These are phyloP conservation scores for Schizaphis graminum DNA, from an alignment of 2,888 invertebrate species.

Conservation along the genomic window DNA sequence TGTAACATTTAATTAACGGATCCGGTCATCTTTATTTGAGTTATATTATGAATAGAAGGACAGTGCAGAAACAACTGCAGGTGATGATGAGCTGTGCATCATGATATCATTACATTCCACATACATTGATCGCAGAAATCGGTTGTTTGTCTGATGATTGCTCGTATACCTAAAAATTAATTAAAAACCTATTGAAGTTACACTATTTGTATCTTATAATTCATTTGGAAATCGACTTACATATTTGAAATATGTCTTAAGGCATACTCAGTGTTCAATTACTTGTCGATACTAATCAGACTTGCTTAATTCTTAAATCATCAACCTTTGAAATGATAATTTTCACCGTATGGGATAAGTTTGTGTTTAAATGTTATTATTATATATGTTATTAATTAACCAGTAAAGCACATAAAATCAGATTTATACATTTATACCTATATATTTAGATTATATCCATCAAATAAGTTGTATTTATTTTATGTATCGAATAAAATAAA, in stretches of 20 bases:
- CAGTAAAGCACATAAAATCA: not conserved
- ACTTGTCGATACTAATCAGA: slow-evolving; percentile 33
- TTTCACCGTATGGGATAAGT: not conserved
- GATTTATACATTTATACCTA: too few species aligned
- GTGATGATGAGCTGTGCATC: slow-evolving; percentile 5
- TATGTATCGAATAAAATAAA: not conserved
- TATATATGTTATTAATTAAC: not conserved
- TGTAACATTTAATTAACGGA: slow-evolving; percentile 43
- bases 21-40: slow-evolving; percentile 30
- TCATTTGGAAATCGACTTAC: slow-evolving; percentile 27
- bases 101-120: slow-evolving; percentile 39
- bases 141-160: slow-evolving; percentile 27
- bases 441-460: too few species aligned
- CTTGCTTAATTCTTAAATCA: slow-evolving; percentile 16
- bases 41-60: slow-evolving; percentile 33
- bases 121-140: slow-evolving; percentile 31
- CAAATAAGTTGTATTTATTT: too few species aligned
- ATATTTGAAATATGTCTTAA: slow-evolving; percentile 18
- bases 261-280: not conserved
- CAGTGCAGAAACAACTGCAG: slow-evolving; percentile 18
- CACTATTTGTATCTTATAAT: slow-evolving; percentile 2
- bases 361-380: not conserved
- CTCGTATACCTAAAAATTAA: slow-evolving; percentile 14
- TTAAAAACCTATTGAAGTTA: slow-evolving; percentile 52
- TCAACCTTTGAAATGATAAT: not conserved